These are phyloP conservation scores for Nemotelus nigrinus DNA, from an alignment of 2,888 invertebrate genomes.

Conservation along the genomic window DNA sequence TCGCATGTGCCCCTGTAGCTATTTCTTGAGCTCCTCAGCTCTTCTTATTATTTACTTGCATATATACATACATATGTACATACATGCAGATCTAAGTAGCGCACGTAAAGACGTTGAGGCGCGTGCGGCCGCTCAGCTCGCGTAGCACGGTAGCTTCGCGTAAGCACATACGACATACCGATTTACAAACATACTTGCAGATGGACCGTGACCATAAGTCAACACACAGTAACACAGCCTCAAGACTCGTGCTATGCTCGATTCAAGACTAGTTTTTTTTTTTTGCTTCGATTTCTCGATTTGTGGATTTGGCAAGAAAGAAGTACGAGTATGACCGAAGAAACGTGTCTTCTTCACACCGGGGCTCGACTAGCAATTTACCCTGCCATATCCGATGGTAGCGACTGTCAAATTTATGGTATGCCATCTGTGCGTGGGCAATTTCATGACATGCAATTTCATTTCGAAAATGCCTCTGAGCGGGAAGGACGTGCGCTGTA, in stretches of 20 bases:
- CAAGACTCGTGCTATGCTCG: conserved; percentile 20
- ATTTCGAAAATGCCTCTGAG: too few species aligned
- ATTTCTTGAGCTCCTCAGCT: too few species aligned
- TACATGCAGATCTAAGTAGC: conserved; percentile 47
- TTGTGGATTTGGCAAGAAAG: too few species aligned
- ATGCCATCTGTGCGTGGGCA: too few species aligned
- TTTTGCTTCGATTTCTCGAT: background rate
- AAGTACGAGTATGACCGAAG: background rate
- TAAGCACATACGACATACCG: conserved; percentile 32
- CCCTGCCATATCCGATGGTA: too few species aligned
- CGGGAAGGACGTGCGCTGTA: too few species aligned
- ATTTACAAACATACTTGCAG: conserved; percentile 42
- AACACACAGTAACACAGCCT: conserved; percentile 27
- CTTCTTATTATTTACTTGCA: too few species aligned
- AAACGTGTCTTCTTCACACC: conserved; percentile 41
- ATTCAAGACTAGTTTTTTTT: conserved; percentile 41
- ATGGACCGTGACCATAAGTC: conserved; percentile 36
- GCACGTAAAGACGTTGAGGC: conserved; percentile 51
- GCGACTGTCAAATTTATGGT: too few species aligned
- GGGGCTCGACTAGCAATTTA: too few species aligned
- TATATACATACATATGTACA: too few species aligned
- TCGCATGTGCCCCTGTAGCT: background rate
- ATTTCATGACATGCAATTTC: too few species aligned
- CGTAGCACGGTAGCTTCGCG: conserved; percentile 62
- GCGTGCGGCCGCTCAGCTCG: conserved; percentile 56